Conservation (phyloP, 2,888 invertebrate genomes). For the Dasypolia templi region DNA sequence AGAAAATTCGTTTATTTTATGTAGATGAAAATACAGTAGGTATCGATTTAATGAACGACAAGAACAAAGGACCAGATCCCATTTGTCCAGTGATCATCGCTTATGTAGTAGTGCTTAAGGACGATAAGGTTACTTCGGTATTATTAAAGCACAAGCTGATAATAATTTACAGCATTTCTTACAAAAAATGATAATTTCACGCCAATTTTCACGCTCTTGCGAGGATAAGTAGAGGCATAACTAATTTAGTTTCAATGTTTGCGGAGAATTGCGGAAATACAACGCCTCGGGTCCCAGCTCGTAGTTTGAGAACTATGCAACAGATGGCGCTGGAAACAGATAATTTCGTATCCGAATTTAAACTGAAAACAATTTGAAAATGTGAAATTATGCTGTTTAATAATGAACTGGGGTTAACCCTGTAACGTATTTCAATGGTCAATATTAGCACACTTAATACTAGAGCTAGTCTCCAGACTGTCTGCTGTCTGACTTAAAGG, state of each 20-base stretch:
- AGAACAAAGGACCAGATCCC: background rate
- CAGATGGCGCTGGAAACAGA: constrained; percentile 52
- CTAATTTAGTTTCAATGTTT: constrained; percentile 37
- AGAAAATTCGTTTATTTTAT: constrained; percentile 25
- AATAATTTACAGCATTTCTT: background rate
- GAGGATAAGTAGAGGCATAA: constrained; percentile 23
- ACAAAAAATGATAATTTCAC: background rate
- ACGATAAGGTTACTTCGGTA: background rate
- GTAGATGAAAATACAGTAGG: constrained; percentile 16
- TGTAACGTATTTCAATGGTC: too few relatives aligned
- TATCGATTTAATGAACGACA: background rate
- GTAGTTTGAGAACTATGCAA: constrained; percentile 45
- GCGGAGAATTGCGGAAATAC: constrained; percentile 45
- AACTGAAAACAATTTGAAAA: background rate
- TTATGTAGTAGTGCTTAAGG: too few relatives aligned
- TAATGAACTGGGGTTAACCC: background rate
- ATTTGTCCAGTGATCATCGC: background rate
- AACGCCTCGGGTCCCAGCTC: background rate
- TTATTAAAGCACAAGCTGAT: background rate
- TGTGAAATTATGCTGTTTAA: background rate
- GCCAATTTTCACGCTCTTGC: constrained; percentile 11
- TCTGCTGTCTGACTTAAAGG: constrained; percentile 21
- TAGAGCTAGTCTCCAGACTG: constrained; percentile 30
- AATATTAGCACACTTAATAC: constrained; percentile 2
- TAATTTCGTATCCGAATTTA: background rate